Evolutionary conservation across 2,797 vertebrate genomes (phyloP).

Genomic region (Ciconia nigra): DNA sequence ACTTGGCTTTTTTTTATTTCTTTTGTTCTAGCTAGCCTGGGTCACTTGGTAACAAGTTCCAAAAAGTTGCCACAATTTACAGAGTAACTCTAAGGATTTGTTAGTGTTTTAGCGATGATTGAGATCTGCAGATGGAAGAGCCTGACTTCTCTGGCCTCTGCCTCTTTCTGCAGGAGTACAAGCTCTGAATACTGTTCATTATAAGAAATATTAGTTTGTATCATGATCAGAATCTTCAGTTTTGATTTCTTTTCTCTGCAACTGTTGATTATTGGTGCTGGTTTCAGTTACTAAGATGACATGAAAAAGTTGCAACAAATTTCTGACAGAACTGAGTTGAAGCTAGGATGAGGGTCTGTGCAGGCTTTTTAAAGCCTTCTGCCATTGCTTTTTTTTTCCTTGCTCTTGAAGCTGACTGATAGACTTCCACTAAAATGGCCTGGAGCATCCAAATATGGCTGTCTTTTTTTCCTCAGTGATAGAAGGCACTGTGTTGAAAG

Average conservation of each 20-base stretch:
- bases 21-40: conserved; percentile 3
- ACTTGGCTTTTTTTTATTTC: neutral
- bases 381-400: neutral
- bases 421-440: neutral
- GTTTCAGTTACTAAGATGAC: neutral
- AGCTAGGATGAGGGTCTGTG: neutral
- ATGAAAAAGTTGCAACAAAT: neutral
- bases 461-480: neutral
- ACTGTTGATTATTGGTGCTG: neutral
- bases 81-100: neutral
- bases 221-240: neutral
- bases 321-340: neutral
- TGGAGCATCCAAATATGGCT: neutral
- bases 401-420: neutral
- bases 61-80: neutral
- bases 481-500: neutral
- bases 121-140: neutral
- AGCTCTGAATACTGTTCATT: neutral
- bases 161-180: neutral
- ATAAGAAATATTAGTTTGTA: neutral
- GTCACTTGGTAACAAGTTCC: neutral
- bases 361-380: neutral
- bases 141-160: neutral
- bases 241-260: neutral
- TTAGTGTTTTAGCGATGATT: neutral